Base-by-base conservation (phyloP, 2,113 vertebrate species). In the Bubalus kerabau region DNA sequence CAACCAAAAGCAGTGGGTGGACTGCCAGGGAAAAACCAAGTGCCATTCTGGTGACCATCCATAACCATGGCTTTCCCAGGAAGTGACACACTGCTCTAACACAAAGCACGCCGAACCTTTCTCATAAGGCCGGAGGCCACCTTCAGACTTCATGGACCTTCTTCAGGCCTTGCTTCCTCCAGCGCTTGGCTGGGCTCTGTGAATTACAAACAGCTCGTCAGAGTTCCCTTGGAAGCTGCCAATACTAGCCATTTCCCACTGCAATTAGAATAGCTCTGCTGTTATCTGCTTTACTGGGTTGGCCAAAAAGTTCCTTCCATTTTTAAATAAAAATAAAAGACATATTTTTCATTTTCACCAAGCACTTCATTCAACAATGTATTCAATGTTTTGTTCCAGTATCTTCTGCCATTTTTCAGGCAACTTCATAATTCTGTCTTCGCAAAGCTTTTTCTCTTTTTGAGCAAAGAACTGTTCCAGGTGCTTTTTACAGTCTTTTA, bases 211-310 rank as follows among this genome's bases (percentile, higher is more conserved):
- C 67, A 56, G 46, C 76, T 91, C 60, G 56, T 86, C 83, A 90
- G 60, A 97, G 74, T 96, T 96, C 87, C 76, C 59, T 78, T 43
- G n/a, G 91, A 97, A 93, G 83, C 76, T 93, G 91, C 87, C 92
- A 97, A 96, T 78, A 89, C n/a, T 85, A 93, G 90, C 82, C 91
- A 91, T 86, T 95, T 96, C 84, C 62, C 59, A 95, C 57, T 81
- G 57, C 26, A 89, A 91, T 6, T 13, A 71, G 50, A 97, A 97
- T 13, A 95, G 17, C 36, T 87, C 46, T 81, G 48, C 74, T 96
- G 92, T 97, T 82, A 94, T 85, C 28, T 95, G 87, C 93, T 91
- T 93, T 93, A 95, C 40, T 76, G 40, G 40, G 40, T 43, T 76
- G 71, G 71, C 40, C 71, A 76, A 76, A 76, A 43, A 43, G 36